Conservation (phyloP, 2,113 vertebrate genomes). For the Mormoops blainvillei region DNA sequence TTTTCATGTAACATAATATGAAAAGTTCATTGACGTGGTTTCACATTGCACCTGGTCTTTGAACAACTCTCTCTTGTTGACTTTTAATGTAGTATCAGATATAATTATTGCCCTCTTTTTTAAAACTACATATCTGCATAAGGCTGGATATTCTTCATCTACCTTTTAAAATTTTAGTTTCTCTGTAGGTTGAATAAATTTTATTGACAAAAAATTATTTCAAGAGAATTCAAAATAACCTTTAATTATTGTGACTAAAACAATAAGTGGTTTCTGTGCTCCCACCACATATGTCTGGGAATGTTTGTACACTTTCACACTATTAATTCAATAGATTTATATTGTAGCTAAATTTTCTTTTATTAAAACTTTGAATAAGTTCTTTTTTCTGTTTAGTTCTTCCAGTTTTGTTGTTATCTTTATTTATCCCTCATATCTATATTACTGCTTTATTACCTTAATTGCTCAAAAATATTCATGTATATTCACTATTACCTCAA, state of each 20-base stretch:
- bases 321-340: not conserved
- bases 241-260: not conserved
- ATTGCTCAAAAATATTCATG: not conserved
- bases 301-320: not conserved
- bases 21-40: not conserved
- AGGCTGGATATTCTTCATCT: not conserved
- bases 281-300: not conserved
- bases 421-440: not conserved
- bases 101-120: not conserved
- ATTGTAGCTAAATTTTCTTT: not conserved
- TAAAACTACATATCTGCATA: not conserved
- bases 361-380: not conserved
- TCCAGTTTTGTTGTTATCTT: not conserved
- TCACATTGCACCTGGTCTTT: not conserved
- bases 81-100: not conserved
- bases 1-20: not conserved
- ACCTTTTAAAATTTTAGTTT: not conserved
- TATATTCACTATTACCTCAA: not conserved
- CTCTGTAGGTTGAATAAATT: not conserved
- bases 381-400: not conserved
- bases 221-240: not conserved
- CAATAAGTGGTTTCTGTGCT: not conserved
- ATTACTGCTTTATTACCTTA: not conserved
- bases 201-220: not conserved
- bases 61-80: not conserved